Evolutionary conservation across 2,797 vertebrate species (phyloP).

Genomic region (Myotis planiceps): DNA sequence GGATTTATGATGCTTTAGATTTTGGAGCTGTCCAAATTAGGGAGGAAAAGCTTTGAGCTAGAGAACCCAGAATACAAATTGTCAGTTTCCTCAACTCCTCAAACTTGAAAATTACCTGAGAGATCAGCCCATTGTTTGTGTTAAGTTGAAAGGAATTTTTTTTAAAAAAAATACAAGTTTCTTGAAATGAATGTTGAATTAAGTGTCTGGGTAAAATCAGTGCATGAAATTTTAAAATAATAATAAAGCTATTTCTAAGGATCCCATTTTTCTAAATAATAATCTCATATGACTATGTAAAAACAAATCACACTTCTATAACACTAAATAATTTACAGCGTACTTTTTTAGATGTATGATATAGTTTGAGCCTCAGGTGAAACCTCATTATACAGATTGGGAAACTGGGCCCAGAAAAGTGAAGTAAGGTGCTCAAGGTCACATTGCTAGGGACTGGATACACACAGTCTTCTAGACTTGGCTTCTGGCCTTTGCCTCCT

Average conservation of each 20-base stretch:
- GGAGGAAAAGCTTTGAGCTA: not conserved
- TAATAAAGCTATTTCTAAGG: not conserved
- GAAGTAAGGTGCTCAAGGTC: not conserved
- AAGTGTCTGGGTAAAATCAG: not conserved
- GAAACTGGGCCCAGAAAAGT: not conserved
- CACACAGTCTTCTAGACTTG: not conserved
- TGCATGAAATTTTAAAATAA: not conserved
- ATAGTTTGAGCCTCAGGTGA: not conserved
- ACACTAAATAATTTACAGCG: not conserved
- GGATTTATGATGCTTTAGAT: constrained; percentile 22
- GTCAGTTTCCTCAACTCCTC: not conserved
- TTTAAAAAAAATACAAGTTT: not conserved
- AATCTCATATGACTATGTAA: not conserved
- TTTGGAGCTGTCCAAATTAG: constrained; percentile 5
- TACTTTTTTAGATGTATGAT: not conserved
- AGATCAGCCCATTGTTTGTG: not conserved
- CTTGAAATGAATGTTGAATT: not conserved
- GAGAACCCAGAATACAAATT: not conserved
- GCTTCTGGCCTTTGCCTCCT: not conserved
- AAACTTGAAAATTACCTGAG: constrained; percentile 6
- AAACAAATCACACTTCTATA: not conserved
- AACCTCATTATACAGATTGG: not conserved
- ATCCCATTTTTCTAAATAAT: not conserved
- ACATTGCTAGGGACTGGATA: not conserved
- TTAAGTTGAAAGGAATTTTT: constrained; percentile 21